Conservation (phyloP, 2,888 invertebrate species). For the Bellardia pandia region DNA sequence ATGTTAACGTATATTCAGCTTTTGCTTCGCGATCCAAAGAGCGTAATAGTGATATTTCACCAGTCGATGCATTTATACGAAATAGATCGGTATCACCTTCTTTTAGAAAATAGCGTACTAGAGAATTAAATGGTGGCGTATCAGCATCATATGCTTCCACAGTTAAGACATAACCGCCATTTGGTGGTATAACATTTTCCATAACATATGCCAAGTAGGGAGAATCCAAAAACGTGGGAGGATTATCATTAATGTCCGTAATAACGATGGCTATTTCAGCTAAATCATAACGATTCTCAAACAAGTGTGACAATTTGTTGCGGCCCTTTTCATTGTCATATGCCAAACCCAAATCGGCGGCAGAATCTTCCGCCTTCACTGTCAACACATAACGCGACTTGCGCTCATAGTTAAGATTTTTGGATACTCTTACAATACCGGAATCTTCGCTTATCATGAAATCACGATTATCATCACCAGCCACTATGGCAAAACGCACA, state of each 20-base stretch:
- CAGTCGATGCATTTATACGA: constrained; percentile 95
- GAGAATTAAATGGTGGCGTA: constrained; percentile 94
- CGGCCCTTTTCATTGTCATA: constrained; percentile 64
- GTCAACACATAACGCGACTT: constrained; percentile 92
- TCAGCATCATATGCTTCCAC: constrained; percentile 96
- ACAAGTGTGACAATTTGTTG: constrained; percentile 57
- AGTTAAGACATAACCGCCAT: constrained; percentile 91
- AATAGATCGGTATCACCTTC: constrained; percentile 96
- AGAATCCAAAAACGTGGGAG: constrained; percentile 96
- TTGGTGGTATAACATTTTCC: constrained; percentile 94
- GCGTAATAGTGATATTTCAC: constrained; percentile 93
- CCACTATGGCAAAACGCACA: constrained; percentile 94
- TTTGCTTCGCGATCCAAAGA: constrained; percentile 94
- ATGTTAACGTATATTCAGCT: constrained; percentile 92
- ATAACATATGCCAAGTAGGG: constrained; percentile 96
- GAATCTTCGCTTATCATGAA: constrained; percentile 96
- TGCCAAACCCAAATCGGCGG: constrained; percentile 86
- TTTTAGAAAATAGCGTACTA: constrained; percentile 96
- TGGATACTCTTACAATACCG: constrained; percentile 95
- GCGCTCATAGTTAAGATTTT: constrained; percentile 96
- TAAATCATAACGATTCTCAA: constrained; percentile 88
- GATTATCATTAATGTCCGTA: constrained; percentile 96
- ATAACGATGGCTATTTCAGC: constrained; percentile 93
- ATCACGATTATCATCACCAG: constrained; percentile 95
- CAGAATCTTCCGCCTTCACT: constrained; percentile 95